These are phyloP conservation scores for Myripristis murdjan DNA, from an alignment of 2,797 vertebrate genomes.

Conservation along the genomic window DNA sequence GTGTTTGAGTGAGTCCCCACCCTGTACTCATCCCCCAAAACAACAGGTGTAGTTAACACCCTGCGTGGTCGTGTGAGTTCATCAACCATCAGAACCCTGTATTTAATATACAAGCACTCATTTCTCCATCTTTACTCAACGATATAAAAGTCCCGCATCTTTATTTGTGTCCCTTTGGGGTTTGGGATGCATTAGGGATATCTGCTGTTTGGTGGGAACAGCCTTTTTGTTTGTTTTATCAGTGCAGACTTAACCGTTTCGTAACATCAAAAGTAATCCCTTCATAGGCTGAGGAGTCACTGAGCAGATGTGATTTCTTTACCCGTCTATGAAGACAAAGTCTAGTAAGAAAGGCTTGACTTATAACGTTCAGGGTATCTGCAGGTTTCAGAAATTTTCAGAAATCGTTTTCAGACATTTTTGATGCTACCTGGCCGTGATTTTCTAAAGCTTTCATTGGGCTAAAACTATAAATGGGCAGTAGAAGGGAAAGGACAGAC, in stretches of 20 bases:
- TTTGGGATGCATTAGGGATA: not conserved
- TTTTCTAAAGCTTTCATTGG: no score
- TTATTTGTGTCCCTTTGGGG: constrained; percentile 3
- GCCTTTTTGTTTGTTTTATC: no score
- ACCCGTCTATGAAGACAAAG: not conserved
- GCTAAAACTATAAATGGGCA: no score
- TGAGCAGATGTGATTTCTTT: constrained; percentile 8
- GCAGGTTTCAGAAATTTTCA: no score
- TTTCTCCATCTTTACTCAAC: not conserved
- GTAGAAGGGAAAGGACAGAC: no score
- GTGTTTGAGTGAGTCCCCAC: not conserved
- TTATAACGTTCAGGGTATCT: not conserved
- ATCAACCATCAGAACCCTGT: not conserved
- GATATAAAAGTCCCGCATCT: constrained; percentile 21
- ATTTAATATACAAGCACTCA: constrained; percentile 18
- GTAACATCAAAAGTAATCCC: constrained; percentile 10
- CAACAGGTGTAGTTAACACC: constrained; percentile 64
- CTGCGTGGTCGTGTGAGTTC: constrained; percentile 13
- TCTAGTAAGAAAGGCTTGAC: not conserved
- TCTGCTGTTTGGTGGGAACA: constrained; percentile 15
- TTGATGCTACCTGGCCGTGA: no score
- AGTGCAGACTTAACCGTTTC: not conserved
- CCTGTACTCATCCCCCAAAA: constrained; percentile 34
- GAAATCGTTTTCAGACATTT: no score
- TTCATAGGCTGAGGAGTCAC: not conserved